phyloP scores from a whole-genome alignment of 2,888 invertebrate species.

The Tribolium freemani region DNA sequence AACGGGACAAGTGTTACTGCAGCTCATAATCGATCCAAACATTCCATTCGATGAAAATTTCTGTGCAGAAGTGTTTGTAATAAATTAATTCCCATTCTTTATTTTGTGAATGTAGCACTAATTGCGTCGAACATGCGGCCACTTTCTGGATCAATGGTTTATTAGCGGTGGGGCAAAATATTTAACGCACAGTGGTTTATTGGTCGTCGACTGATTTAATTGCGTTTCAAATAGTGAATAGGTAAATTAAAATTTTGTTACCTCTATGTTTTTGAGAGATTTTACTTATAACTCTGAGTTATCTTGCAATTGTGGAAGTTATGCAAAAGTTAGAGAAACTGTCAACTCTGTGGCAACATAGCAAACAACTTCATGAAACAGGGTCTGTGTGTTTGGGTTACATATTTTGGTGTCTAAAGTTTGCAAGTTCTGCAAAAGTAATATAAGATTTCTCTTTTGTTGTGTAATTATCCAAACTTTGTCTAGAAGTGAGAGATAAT shows the following conservation, averaged over 20 bases:
- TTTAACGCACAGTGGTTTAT: not conserved
- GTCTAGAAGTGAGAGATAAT: no score
- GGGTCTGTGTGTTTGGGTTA: not conserved
- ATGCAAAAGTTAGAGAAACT: not conserved
- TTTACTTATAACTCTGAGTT: not conserved
- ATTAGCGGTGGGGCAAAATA: not conserved
- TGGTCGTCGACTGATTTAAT: not conserved
- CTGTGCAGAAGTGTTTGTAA: not conserved
- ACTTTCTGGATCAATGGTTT: not conserved
- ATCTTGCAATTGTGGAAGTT: not conserved
- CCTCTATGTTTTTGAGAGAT: not conserved
- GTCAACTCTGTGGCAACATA: not conserved
- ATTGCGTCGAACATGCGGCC: not conserved
- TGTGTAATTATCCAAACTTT: not conserved
- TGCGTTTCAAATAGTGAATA: not conserved
- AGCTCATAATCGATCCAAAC: constrained; percentile 7
- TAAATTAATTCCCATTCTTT: not conserved
- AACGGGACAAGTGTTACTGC: constrained; percentile 13
- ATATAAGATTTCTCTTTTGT: not conserved
- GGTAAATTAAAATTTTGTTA: not conserved
- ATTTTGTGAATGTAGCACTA: not conserved
- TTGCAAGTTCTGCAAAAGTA: not conserved
- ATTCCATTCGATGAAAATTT: not conserved
- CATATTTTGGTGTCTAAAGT: not conserved
- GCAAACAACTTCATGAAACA: not conserved